Evolutionary conservation across 2,888 invertebrate genomes (phyloP).

Genomic region (Watsonalla cultraria): DNA sequence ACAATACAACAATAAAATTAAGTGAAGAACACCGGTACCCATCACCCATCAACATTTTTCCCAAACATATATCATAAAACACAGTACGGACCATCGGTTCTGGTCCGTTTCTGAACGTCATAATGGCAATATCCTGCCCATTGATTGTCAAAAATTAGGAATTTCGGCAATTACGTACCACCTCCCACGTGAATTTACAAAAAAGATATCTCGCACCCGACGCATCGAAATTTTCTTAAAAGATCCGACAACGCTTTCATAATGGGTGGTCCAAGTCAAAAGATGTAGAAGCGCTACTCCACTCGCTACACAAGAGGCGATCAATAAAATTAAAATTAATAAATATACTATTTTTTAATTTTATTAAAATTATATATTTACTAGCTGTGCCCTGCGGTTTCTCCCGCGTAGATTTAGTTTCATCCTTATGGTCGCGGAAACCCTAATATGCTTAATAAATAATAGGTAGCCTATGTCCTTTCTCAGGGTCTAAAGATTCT

Average conservation of each 20-base stretch:
- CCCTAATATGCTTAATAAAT: too few relatives aligned
- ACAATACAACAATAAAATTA: conserved; percentile 12
- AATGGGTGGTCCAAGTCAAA: conserved; percentile 14
- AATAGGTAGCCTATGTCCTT: too few relatives aligned
- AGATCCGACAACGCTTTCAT: conserved; percentile 57
- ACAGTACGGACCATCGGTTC: conserved; percentile 24
- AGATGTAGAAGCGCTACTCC: too few relatives aligned
- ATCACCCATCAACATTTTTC: conserved; percentile 22
- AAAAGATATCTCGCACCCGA: conserved; percentile 66
- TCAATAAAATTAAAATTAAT: too few relatives aligned
- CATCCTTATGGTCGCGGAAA: too few relatives aligned
- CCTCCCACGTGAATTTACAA: conserved; percentile 69
- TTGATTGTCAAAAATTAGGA: conserved; percentile 78
- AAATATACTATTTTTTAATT: too few relatives aligned
- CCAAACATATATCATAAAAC: conserved; percentile 35
- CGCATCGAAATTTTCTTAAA: conserved; percentile 70
- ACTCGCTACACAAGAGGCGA: too few relatives aligned
- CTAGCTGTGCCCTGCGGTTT: too few relatives aligned
- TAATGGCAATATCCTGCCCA: conserved; percentile 77
- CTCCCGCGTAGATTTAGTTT: too few relatives aligned
- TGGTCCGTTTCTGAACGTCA: conserved; percentile 50
- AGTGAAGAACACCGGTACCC: conserved; percentile 15
- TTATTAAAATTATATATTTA: too few relatives aligned
- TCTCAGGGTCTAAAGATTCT: too few relatives aligned
- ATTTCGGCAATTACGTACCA: conserved; percentile 76